Percentiles rank a stretch among this genome's conserved stretches.
phyloP scores from a whole-genome alignment of 2,888 invertebrate genomes.

The Crossocerus cetratus region DNA sequence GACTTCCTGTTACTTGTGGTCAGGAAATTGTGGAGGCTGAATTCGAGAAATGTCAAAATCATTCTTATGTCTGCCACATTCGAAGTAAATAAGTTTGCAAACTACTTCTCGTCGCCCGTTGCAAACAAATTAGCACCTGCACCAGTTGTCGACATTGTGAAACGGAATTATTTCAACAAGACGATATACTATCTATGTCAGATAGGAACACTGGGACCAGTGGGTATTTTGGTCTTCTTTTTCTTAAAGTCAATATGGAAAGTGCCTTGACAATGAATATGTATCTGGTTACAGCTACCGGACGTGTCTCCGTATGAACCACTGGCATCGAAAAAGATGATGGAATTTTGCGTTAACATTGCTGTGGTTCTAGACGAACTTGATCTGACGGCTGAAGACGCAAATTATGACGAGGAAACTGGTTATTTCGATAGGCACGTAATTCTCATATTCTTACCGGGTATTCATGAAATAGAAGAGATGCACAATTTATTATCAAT shows the following conservation, averaged over 20 bases:
- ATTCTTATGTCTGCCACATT: constrained; percentile 97
- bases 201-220: constrained; percentile 61
- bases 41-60: constrained; percentile 83
- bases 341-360: constrained; percentile 79
- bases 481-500: constrained; percentile 77
- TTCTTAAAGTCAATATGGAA: constrained; percentile 11
- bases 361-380: constrained; percentile 83
- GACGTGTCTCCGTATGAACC: constrained; percentile 81
- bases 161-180: constrained; percentile 79
- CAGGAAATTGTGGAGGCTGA: constrained; percentile 85
- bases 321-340: constrained; percentile 81
- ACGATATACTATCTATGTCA: constrained; percentile 82
- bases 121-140: constrained; percentile 75
- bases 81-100: constrained; percentile 79
- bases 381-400: constrained; percentile 69
- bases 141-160: constrained; percentile 80
- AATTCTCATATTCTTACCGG: constrained; percentile 93
- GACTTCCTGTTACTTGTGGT: constrained; percentile 93
- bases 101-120: constrained; percentile 78
- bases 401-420: constrained; percentile 70
- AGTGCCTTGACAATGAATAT: constrained; percentile 13
- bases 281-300: constrained; percentile 34
- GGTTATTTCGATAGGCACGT: constrained; percentile 79
- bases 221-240: constrained; percentile 46
- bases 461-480: constrained; percentile 90